A percentile compares a stretch with the other conserved stretches of the same genome.
These are phyloP conservation scores for Mizuhopecten yessoensis DNA, from an alignment of 1,140 invertebrate species.

Conservation along the genomic window DNA sequence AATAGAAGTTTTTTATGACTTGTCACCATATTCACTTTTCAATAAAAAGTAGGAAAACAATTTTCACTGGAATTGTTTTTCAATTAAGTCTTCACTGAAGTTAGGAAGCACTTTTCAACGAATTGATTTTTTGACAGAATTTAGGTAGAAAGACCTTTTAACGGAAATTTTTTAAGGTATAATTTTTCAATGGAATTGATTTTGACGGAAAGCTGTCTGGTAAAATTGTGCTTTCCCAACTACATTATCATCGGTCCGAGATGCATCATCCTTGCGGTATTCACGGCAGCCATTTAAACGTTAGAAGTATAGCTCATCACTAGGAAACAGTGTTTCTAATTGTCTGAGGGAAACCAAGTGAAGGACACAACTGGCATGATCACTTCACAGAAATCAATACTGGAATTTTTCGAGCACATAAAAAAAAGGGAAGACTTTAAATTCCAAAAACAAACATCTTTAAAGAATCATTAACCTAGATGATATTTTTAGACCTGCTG, in stretches of 20 bases:
- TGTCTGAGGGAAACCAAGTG: background rate
- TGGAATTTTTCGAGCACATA: background rate
- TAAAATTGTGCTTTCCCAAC: background rate
- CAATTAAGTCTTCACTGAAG: background rate
- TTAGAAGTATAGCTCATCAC: background rate
- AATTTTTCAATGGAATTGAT: background rate
- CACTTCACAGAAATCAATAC: constrained; percentile 12
- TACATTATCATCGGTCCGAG: constrained; percentile 19
- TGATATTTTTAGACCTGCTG: background rate
- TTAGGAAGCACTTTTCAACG: background rate
- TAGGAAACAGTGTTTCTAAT: background rate
- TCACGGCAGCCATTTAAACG: background rate
- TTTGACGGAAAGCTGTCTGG: background rate
- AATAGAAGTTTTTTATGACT: too few relatives aligned
- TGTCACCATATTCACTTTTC: too few relatives aligned
- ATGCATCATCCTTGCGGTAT: background rate
- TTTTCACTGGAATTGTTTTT: too few relatives aligned
- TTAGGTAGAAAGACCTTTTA: background rate
- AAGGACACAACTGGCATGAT: background rate
- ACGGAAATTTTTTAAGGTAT: background rate
- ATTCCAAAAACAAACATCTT: constrained; percentile 15
- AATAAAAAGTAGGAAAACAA: too few relatives aligned
- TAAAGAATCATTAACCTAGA: background rate
- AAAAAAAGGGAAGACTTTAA: background rate
- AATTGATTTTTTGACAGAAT: background rate